A percentile compares a stretch with the other conserved stretches of the same genome.
Conservation (phyloP, 2,888 invertebrate genomes). For the Idaea straminata region DNA sequence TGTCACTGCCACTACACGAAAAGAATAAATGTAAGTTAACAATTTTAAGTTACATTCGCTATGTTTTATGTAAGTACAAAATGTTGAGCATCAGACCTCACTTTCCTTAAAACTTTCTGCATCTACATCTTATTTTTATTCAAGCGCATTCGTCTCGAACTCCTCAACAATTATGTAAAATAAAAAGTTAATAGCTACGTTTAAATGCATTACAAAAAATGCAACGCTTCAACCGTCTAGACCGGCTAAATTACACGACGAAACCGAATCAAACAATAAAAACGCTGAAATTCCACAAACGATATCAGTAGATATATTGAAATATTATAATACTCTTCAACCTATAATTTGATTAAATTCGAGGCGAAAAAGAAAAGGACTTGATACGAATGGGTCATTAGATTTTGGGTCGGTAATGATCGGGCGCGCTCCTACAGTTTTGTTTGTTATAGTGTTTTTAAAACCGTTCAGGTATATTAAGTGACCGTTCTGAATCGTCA, state of each 20-base stretch:
- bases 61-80: background rate
- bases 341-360: slow-evolving; percentile 80
- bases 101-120: background rate
- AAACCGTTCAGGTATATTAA: slow-evolving; percentile 57
- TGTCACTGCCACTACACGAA: too few species aligned
- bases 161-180: slow-evolving; percentile 20
- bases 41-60: too few species aligned
- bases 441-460: slow-evolving; percentile 65
- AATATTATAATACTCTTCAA: slow-evolving; percentile 77
- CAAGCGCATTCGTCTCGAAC: slow-evolving; percentile 9
- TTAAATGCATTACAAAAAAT: slow-evolving; percentile 24
- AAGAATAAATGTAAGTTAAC: too few species aligned
- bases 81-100: background rate
- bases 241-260: slow-evolving; percentile 68
- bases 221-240: slow-evolving; percentile 59
- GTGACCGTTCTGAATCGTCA: slow-evolving; percentile 42
- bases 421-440: slow-evolving; percentile 60
- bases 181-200: slow-evolving; percentile 24
- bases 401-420: slow-evolving; percentile 76
- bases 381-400: slow-evolving; percentile 73
- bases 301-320: slow-evolving; percentile 73
- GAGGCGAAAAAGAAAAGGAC: slow-evolving; percentile 69
- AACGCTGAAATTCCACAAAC: slow-evolving; percentile 73
- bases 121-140: slow-evolving; percentile 3
- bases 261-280: slow-evolving; percentile 73